Conservation (phyloP, 2,113 vertebrate species). For the Phoxinus phoxinus region DNA sequence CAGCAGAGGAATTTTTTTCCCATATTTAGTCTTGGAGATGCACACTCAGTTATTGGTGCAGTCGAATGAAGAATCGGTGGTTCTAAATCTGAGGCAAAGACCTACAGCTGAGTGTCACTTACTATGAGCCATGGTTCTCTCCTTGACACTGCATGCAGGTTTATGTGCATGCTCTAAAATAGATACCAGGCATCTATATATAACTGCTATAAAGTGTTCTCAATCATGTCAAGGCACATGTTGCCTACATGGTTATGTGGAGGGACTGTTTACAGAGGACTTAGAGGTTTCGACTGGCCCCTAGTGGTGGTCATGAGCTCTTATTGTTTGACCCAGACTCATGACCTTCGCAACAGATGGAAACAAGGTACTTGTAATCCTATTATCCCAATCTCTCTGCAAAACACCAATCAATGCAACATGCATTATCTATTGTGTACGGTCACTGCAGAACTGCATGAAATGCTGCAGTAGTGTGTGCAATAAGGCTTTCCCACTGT, state of each 20-base stretch:
- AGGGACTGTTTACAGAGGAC: not conserved
- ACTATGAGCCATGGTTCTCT: conserved; percentile 26
- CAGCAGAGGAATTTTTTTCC: conserved; percentile 65
- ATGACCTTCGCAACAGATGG: conserved; percentile 42
- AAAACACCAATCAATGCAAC: conserved; percentile 22
- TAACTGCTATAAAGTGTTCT: conserved; percentile 1
- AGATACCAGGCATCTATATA: conserved; percentile 20
- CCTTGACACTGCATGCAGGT: conserved; percentile 31
- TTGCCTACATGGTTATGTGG: conserved; percentile 3
- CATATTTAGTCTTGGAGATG: conserved; percentile 73
- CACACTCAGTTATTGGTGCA: conserved; percentile 1
- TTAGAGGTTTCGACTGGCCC: conserved; percentile 36
- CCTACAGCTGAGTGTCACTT: not conserved
- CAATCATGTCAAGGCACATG: conserved; percentile 35
- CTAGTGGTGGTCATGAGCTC: conserved; percentile 25
- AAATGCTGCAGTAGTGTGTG: not conserved
- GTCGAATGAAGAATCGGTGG: not conserved
- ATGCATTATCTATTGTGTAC: not conserved
- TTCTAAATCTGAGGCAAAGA: conserved; percentile 23
- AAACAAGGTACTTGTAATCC: conserved; percentile 41
- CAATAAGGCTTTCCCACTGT: not conserved
- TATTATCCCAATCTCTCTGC: conserved; percentile 8
- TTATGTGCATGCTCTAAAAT: conserved; percentile 32
- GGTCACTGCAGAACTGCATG: not conserved
- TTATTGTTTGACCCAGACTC: not conserved